These are phyloP conservation scores for Pipra filicauda DNA, from an alignment of 2,113 vertebrate species.

Conservation along the genomic window DNA sequence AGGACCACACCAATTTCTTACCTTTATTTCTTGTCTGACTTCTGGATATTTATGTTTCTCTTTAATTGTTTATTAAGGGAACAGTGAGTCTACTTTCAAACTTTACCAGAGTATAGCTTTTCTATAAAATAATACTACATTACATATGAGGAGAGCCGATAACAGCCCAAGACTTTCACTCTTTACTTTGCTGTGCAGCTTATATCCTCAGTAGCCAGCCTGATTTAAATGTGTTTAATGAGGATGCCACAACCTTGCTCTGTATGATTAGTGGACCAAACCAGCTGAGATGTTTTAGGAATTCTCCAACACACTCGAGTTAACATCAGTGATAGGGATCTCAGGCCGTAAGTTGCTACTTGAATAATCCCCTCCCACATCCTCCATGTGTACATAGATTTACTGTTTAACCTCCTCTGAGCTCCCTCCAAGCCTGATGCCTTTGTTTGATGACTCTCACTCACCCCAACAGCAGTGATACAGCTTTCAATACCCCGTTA, in stretches of 20 bases:
- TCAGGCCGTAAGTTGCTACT: background rate
- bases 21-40: background rate
- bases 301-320: background rate
- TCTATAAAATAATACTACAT: background rate
- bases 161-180: background rate
- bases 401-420: background rate
- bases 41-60: background rate
- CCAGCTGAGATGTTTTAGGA: background rate
- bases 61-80: background rate
- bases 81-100: background rate
- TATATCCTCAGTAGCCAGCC: background rate
- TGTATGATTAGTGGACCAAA: background rate
- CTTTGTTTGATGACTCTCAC: background rate
- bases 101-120: background rate
- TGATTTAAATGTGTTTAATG: conserved; percentile 9
- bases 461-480: rapidly evolving
- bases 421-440: background rate
- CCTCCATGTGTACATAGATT: background rate
- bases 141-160: background rate
- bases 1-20: rapidly evolving
- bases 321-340: background rate
- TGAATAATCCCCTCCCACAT: background rate
- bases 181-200: background rate
- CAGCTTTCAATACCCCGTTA: rapidly evolving
- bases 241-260: background rate